Base-by-base conservation (phyloP, 1,140 invertebrate species). In the Linepithema humile region DNA sequence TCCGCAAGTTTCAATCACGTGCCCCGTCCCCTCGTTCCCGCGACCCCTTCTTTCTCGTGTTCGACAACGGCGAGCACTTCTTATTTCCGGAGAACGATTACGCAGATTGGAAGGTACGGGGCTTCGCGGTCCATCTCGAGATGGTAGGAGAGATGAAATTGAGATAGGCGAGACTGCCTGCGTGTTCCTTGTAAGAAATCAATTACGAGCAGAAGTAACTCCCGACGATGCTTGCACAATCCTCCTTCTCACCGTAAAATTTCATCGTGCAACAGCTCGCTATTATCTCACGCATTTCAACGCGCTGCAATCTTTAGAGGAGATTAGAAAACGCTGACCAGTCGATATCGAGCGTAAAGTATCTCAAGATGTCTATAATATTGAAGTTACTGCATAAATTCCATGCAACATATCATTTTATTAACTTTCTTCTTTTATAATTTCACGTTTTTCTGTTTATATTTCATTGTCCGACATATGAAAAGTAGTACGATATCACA, bases 31-130 rank as follows among this genome's bases (percentile, higher is more conserved):
- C 15, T 12, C 7, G 48, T 23, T 20, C 12, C 48, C 17, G 29
- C 43, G 9, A 60, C 3, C 38, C 3, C 15, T 53, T 38, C 29
- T 40, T 43, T 59, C 20, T 40, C 60, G 20, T 50, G 23, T 80
- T 43, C n/a, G 45, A 43, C 65, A 73, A 82, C 43, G 20, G 29
- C 88, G 77, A 90, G 84, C 89, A 80, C 64, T 90, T 64, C 91
- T 91, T 88, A 80, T 89, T 91, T 88, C 83, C 88, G 87, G 82
- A 80, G 88, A 90, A 85, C 85, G 91, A 91, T 91, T 91, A 91
- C 91, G 88, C 69, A 91, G 88, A 91, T 91, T 91, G 90, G 91
- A 91, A 85, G 90, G 87, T 91, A 90, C 88, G 80, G 82, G 48
- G 6, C 77, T 50, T 20, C 80, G 82, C 20, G 80, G 77, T 70